These are phyloP conservation scores for Tauraco hartlaubi DNA, from an alignment of 2,797 vertebrate species.

Conservation along the genomic window DNA sequence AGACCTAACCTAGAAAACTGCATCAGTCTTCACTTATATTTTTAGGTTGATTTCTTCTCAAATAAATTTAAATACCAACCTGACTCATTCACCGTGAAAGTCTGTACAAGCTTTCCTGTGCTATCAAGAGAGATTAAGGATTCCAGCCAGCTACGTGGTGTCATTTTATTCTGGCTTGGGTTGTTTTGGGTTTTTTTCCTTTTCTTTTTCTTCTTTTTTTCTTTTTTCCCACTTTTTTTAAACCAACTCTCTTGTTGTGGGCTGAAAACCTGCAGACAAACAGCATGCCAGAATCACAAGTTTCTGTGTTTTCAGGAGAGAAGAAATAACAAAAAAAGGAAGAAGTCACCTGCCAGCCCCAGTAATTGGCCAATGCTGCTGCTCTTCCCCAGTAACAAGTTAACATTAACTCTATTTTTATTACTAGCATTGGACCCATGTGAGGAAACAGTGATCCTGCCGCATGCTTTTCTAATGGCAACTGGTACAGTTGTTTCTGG, in stretches of 20 bases:
- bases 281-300: background rate
- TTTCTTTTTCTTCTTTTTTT: too few species aligned
- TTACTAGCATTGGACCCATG: background rate
- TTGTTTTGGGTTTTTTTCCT: background rate
- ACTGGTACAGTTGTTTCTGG: background rate
- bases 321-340: background rate
- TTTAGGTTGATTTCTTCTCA: constrained; percentile 75
- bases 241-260: background rate
- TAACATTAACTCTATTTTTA: background rate
- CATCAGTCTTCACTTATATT: constrained; percentile 73
- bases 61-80: constrained; percentile 76
- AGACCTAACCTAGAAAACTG: constrained; percentile 69
- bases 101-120: constrained; percentile 38
- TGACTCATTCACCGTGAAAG: constrained; percentile 76
- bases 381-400: background rate
- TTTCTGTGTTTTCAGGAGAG: background rate
- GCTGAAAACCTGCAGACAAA: constrained; percentile 24
- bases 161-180: background rate
- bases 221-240: background rate
- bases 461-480: background rate
- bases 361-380: background rate
- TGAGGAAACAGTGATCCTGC: background rate
- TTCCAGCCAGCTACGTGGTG: background rate
- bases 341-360: background rate
- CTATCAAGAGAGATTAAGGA: constrained; percentile 54